phyloP scores from a whole-genome alignment of 2,888 invertebrate species.

The Entomobrya multifasciata region DNA sequence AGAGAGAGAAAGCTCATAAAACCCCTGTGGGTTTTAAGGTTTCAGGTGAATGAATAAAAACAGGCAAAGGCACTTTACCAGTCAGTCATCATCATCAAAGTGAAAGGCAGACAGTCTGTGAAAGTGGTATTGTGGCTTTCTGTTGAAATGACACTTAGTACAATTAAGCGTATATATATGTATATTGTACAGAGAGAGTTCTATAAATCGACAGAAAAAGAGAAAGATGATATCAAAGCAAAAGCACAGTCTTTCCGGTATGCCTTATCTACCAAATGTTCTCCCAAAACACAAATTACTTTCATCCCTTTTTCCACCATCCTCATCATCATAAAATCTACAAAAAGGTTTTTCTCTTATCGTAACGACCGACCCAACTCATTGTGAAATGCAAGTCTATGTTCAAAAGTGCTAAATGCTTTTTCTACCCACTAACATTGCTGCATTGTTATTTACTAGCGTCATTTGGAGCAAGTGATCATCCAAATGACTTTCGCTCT shows the following conservation, averaged over 20 bases:
- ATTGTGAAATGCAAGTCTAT: background rate
- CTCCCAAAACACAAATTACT: background rate
- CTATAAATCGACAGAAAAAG: too few species aligned
- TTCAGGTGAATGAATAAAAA: too few species aligned
- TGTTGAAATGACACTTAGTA: background rate
- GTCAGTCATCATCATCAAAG: slow-evolving; percentile 21
- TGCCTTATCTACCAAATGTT: background rate
- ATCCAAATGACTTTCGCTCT: too few species aligned
- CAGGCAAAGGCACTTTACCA: slow-evolving; percentile 29
- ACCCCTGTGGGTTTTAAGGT: too few species aligned
- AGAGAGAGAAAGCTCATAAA: too few species aligned
- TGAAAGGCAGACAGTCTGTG: background rate
- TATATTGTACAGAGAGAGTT: background rate
- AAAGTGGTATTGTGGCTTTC: background rate
- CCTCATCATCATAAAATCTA: background rate
- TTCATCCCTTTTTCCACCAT: background rate
- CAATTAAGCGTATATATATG: too few species aligned
- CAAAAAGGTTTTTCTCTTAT: background rate
- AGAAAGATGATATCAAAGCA: too few species aligned
- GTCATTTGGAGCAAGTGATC: background rate
- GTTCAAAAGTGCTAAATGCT: background rate
- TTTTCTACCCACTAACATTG: background rate
- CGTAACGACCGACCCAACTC: background rate
- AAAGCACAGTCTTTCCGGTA: too few species aligned
- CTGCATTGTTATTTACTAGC: background rate